Conservation (phyloP, 2,113 vertebrate genomes). For the Scomber scombrus region DNA sequence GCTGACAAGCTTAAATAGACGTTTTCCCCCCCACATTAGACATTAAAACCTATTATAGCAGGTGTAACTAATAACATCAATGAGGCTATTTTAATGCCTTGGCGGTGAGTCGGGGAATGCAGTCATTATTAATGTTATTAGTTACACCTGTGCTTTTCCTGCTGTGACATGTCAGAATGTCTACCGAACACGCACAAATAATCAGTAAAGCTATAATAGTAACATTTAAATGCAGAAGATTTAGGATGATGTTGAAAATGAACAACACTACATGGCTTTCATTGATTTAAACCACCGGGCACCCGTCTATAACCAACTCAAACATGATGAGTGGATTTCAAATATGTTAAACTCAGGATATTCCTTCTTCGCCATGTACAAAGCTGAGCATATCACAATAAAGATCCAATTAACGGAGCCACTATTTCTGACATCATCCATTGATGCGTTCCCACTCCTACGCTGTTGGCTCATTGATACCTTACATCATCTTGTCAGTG, state of each 20-base stretch:
- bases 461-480: not conserved
- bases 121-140: conserved; percentile 1
- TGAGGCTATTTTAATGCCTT: not conserved
- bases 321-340: conserved; percentile 9
- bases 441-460: not conserved
- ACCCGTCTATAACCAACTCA: not conserved
- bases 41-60: not conserved
- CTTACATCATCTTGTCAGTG: conserved; percentile 7
- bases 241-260: no score
- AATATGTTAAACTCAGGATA: not conserved
- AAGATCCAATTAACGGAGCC: conserved; percentile 11
- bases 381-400: not conserved
- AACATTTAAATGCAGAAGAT: no score
- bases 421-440: not conserved
- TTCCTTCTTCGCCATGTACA: not conserved
- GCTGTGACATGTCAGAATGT: not conserved
- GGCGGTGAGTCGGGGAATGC: not conserved
- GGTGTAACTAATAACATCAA: not conserved
- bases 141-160: not conserved
- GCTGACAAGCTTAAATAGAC: not conserved
- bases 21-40: not conserved
- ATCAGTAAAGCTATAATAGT: not conserved
- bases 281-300: not conserved
- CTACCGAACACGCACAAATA: not conserved
- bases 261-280: not conserved